Conservation (phyloP, 2,888 invertebrate species). For the Plusia festucae region DNA sequence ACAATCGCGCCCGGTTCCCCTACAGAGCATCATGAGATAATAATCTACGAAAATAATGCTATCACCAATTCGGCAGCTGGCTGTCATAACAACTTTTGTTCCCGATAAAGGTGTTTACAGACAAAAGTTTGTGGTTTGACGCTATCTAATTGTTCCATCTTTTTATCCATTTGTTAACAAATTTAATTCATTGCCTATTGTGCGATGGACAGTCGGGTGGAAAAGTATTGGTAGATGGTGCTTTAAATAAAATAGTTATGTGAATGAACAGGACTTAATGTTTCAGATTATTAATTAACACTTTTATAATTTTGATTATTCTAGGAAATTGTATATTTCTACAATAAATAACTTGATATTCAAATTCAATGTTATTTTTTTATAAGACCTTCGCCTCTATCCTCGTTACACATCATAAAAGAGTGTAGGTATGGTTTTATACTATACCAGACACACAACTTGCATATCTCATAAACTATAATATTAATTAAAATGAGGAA, state of each 20-base stretch:
- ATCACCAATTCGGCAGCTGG: slow-evolving; percentile 78
- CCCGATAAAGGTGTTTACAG: slow-evolving; percentile 84
- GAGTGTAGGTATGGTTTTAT: too few species aligned
- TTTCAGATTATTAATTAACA: too few species aligned
- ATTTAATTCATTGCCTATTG: slow-evolving; percentile 63
- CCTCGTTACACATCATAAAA: too few species aligned
- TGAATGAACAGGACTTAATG: too few species aligned
- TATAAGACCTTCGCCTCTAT: too few species aligned
- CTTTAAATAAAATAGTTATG: background rate
- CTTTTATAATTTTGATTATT: too few species aligned
- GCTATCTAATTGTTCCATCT: slow-evolving; percentile 83
- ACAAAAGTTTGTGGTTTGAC: slow-evolving; percentile 74
- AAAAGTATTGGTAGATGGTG: slow-evolving; percentile 55
- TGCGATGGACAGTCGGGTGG: slow-evolving; percentile 40
- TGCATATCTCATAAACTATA: too few species aligned
- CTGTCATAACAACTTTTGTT: slow-evolving; percentile 84
- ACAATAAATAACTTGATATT: too few species aligned
- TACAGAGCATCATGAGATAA: slow-evolving; percentile 38
- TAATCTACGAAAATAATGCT: slow-evolving; percentile 67
- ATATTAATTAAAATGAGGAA: too few species aligned
- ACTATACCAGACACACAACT: too few species aligned
- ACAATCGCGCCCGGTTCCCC: slow-evolving; percentile 22
- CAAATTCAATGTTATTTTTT: too few species aligned
- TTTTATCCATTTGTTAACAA: slow-evolving; percentile 79
- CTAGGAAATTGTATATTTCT: too few species aligned